A percentile compares a stretch with the other conserved stretches of the same genome.
These are phyloP conservation scores for Drosophila cracens DNA, from an alignment of 2,888 invertebrate genomes.

Conservation along the genomic window DNA sequence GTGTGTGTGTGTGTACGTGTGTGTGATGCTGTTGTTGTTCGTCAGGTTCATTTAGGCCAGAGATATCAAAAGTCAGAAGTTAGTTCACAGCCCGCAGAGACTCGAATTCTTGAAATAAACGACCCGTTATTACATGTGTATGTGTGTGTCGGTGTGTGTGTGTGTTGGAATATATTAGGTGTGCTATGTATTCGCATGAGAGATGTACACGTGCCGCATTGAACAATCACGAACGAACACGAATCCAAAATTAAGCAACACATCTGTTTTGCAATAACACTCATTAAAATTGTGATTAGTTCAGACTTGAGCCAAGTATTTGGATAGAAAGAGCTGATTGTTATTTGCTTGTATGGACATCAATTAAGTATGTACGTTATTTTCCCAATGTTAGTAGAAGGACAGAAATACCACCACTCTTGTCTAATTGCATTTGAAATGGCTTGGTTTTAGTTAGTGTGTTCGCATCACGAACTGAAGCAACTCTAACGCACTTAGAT, in stretches of 20 bases:
- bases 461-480: not conserved
- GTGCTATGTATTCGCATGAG: slow-evolving; percentile 14
- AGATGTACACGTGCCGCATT: not conserved
- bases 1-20: slow-evolving; percentile 6
- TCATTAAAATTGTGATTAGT: not conserved
- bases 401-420: not conserved
- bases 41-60: slow-evolving; percentile 74
- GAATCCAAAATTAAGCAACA: not conserved
- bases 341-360: not conserved
- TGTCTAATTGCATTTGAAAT: not conserved
- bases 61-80: slow-evolving; percentile 78
- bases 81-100: slow-evolving; percentile 50
- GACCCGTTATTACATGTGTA: slow-evolving; percentile 61
- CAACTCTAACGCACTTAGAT: slow-evolving; percentile 3
- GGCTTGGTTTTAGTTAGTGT: not conserved
- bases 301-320: not conserved
- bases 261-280: not conserved
- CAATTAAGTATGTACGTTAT: not conserved
- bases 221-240: not conserved
- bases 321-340: not conserved
- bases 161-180: slow-evolving; percentile 29
- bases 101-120: slow-evolving; percentile 62
- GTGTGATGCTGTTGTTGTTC: slow-evolving; percentile 26
- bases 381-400: not conserved
- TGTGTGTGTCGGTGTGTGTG: slow-evolving; percentile 8